Conservation (phyloP, 2,797 vertebrate species). For the Myiothlypis chrysogaster region DNA sequence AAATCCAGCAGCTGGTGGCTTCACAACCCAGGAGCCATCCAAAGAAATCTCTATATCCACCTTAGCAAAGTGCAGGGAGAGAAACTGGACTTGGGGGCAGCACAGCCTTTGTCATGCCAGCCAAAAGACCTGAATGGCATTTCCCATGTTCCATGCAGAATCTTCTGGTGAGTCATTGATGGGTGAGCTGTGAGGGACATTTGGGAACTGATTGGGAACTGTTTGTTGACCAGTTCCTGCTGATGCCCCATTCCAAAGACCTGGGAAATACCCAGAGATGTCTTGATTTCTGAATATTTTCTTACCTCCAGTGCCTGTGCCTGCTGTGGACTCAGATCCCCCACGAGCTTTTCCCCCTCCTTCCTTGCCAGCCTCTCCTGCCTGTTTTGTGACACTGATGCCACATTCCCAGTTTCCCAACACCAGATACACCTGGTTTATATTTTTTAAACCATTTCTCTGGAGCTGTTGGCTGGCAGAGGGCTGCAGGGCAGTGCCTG, state of each 20-base stretch:
- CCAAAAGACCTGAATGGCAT: neutral
- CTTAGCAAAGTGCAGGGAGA: neutral
- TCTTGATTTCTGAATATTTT: neutral
- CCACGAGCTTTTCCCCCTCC: accelerated
- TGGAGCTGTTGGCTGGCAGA: neutral
- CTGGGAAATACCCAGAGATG: neutral
- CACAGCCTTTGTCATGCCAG: neutral
- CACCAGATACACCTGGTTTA: accelerated
- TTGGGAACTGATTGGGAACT: neutral
- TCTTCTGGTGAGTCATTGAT: neutral
- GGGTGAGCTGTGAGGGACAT: accelerated
- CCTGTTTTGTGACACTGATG: neutral
- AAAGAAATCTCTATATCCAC: neutral
- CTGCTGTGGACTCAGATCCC: neutral
- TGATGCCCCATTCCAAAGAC: neutral
- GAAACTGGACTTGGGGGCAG: too few relatives aligned
- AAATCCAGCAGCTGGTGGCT: neutral
- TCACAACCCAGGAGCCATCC: neutral
- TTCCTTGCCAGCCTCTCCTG: neutral
- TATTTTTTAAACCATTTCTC: neutral
- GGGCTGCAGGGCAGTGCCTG: neutral
- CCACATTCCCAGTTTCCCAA: neutral
- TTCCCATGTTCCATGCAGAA: neutral
- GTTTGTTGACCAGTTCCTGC: neutral
- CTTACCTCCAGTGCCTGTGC: accelerated